Base-by-base conservation (phyloP, 2,888 invertebrate species). In the Cataglyphis livida region DNA sequence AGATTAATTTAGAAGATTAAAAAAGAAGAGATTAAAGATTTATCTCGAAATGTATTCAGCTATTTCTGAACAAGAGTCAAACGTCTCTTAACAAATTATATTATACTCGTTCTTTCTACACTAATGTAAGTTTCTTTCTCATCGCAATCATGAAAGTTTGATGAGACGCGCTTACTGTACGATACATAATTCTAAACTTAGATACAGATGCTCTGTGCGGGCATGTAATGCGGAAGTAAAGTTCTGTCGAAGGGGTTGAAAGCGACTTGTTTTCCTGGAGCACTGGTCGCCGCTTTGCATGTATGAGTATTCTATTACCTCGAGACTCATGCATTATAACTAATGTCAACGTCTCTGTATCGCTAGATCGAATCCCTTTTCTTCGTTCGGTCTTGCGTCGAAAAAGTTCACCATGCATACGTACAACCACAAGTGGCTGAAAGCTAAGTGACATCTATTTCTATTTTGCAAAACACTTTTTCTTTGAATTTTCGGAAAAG, bases 201-300 rank as follows among this genome's bases (percentile, higher is more conserved):
- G 65, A 38, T 41, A 32, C 54, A 38, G 41, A 62, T 48, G 32
- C 41, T 25, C 64, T 18, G 62, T 48, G 78, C 78, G 57, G 44
- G 68, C 78, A 70, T 79, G 78, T 79, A 68, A 85, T 38, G 35
- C 88, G 89, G 89, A 89, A 89, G 89, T 85, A 76, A 83, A 89
- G 89, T 82, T 85, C 88, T 76, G 81, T 73, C 57, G 82, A 81
- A 71, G 81, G 68, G 84, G 66, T 76, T 81, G 74, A 51, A 82
- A 88, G 81, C 83, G 64, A 61, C 82, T 83, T 81, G 71, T 71
- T 81, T 86, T 75, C 51, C 54, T n/a, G 25, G 75, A 62, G 54
- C 57, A 66, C 62, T 71, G 79, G 81, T 51, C 84, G 83, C 64
- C 59, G 64, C 81, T 85, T 85, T 83, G 89, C 87, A 86, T 85